phyloP scores from a whole-genome alignment of 2,113 vertebrate genomes.

The Apus apus region DNA sequence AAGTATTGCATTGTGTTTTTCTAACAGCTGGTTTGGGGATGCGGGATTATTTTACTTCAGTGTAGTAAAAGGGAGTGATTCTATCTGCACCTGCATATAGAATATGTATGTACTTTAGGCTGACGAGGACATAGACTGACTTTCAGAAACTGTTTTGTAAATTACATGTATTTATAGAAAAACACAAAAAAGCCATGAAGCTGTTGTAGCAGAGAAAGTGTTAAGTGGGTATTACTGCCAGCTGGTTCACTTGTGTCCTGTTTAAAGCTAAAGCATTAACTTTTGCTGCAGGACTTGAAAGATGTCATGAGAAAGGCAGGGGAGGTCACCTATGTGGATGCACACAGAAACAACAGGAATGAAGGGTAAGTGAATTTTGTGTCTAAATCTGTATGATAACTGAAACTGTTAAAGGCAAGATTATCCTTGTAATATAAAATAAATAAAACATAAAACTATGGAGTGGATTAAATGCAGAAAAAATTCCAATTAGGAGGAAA shows the following conservation, averaged over 20 bases:
- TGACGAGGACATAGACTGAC: neutral
- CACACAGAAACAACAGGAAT: conserved; percentile 91
- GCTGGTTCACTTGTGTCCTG: neutral
- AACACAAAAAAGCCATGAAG: neutral
- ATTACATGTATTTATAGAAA: neutral
- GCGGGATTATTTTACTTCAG: neutral
- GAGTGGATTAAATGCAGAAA: neutral
- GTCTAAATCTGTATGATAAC: neutral
- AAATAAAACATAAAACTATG: neutral
- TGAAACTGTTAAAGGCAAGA: neutral
- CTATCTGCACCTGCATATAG: neutral
- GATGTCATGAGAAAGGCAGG: conserved; percentile 95
- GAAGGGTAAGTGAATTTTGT: conserved; percentile 81
- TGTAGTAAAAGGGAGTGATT: neutral
- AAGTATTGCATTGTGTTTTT: neutral
- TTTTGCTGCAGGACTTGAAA: conserved; percentile 87
- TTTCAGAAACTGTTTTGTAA: neutral
- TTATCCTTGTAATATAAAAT: neutral
- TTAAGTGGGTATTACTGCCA: neutral
- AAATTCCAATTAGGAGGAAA: neutral
- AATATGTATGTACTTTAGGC: no score
- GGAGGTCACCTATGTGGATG: conserved; percentile 94
- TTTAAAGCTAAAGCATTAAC: conserved; percentile 46
- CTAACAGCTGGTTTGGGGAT: neutral
- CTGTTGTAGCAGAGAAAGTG: neutral